phyloP scores from a whole-genome alignment of 2,797 vertebrate species.

The Enoplosus armatus region DNA sequence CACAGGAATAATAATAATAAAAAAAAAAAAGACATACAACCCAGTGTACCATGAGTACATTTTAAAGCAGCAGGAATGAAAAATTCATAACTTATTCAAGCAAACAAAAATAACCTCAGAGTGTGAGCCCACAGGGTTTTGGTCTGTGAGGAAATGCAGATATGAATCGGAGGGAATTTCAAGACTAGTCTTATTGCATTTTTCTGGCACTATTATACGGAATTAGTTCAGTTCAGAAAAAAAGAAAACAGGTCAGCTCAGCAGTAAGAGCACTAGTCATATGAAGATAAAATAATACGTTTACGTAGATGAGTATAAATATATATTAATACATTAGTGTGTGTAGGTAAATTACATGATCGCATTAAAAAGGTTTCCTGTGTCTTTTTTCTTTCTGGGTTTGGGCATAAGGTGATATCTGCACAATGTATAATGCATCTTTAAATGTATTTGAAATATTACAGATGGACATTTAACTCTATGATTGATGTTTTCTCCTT shows the following conservation, averaged over 20 bases:
- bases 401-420: background rate
- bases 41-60: slow-evolving; percentile 61
- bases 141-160: slow-evolving; percentile 41
- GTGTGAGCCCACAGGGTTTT: slow-evolving; percentile 25
- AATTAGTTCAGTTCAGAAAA: no score
- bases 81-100: slow-evolving; percentile 71
- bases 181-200: background rate
- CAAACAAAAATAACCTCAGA: slow-evolving; percentile 68
- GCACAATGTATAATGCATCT: no score
- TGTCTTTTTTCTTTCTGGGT: background rate
- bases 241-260: no score
- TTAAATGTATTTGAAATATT: background rate
- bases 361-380: background rate
- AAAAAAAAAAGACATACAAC: slow-evolving; percentile 31
- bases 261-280: no score
- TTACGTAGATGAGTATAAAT: background rate
- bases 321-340: background rate
- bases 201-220: background rate
- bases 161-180: slow-evolving; percentile 13
- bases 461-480: background rate
- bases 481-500: background rate
- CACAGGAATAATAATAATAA: slow-evolving; percentile 46
- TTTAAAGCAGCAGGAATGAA: slow-evolving; percentile 67
- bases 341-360: background rate
- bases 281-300: no score